phyloP scores from a whole-genome alignment of 1,140 invertebrate genomes.

The Eumeta japonica region DNA sequence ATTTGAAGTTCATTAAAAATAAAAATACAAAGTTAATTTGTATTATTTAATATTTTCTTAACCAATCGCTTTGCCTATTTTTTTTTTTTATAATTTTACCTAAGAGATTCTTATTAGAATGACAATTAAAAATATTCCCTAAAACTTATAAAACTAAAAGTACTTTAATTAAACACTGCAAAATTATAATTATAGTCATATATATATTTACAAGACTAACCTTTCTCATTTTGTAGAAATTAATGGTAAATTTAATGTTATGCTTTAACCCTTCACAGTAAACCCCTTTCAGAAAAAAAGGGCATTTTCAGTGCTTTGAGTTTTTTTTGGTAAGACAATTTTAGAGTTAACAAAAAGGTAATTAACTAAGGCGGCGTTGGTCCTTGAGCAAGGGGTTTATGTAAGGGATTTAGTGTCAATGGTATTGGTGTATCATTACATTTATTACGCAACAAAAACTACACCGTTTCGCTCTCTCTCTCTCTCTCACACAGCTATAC shows the following conservation, averaged over 20 bases:
- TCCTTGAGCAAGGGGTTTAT: constrained; percentile 23
- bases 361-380: constrained; percentile 21
- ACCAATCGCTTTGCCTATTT: constrained; percentile 54
- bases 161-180: constrained; percentile 50
- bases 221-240: constrained; percentile 41
- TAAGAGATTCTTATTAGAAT: constrained; percentile 55
- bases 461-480: constrained; percentile 8
- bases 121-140: constrained; percentile 52
- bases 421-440: constrained; percentile 49
- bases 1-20: too few relatives aligned
- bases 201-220: constrained; percentile 51
- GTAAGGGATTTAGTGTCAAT: constrained; percentile 31
- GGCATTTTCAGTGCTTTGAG: too few relatives aligned
- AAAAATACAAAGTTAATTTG: too few relatives aligned
- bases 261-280: constrained; percentile 26
- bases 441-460: constrained; percentile 43
- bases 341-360: too few relatives aligned
- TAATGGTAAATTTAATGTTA: constrained; percentile 35
- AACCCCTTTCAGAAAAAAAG: too few relatives aligned
- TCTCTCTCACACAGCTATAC: constrained; percentile 17
- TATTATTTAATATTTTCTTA: constrained; percentile 58
- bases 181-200: too few relatives aligned
- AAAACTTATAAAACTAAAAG: constrained; percentile 57
- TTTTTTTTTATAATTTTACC: constrained; percentile 49
- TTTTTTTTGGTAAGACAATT: too few relatives aligned